Conservation (phyloP, 2,888 invertebrate genomes). For the Dynastes grantii region DNA sequence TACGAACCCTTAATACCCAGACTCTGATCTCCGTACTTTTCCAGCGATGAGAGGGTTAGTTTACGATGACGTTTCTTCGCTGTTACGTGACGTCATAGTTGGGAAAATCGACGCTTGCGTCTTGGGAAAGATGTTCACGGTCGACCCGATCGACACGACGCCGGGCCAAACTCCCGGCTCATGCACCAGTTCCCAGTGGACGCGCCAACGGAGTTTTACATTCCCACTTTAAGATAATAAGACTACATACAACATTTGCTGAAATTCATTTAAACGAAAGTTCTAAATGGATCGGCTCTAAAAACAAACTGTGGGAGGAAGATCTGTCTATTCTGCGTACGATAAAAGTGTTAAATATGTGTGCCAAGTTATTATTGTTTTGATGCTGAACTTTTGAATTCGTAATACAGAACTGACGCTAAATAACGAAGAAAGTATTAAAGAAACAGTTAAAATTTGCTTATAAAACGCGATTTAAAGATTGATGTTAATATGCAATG, state of each 20-base stretch:
- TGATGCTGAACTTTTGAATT: constrained; percentile 13
- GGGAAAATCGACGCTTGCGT: constrained; percentile 62
- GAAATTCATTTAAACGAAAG: not conserved
- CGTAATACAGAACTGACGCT: not conserved
- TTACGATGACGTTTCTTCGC: constrained; percentile 61
- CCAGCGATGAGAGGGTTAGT: constrained; percentile 55
- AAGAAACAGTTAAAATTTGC: not conserved
- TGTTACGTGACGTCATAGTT: constrained; percentile 62
- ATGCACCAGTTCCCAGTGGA: constrained; percentile 62
- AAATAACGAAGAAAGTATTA: constrained; percentile 5
- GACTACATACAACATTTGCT: constrained; percentile 2
- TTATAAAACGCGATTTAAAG: not conserved
- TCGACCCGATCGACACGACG: constrained; percentile 65
- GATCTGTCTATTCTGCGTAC: constrained; percentile 1
- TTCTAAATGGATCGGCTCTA: not conserved
- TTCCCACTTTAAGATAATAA: constrained; percentile 1
- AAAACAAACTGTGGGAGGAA: constrained; percentile 1
- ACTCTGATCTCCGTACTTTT: constrained; percentile 34
- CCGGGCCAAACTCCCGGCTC: constrained; percentile 62
- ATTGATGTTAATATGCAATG: constrained; percentile 24
- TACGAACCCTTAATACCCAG: constrained; percentile 49
- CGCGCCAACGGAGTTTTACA: constrained; percentile 38
- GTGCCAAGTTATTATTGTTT: constrained; percentile 44
- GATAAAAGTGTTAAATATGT: constrained; percentile 25
- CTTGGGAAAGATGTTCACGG: constrained; percentile 63